Conservation (phyloP, 1,140 invertebrate genomes). For the Tigriopus japonicus region DNA sequence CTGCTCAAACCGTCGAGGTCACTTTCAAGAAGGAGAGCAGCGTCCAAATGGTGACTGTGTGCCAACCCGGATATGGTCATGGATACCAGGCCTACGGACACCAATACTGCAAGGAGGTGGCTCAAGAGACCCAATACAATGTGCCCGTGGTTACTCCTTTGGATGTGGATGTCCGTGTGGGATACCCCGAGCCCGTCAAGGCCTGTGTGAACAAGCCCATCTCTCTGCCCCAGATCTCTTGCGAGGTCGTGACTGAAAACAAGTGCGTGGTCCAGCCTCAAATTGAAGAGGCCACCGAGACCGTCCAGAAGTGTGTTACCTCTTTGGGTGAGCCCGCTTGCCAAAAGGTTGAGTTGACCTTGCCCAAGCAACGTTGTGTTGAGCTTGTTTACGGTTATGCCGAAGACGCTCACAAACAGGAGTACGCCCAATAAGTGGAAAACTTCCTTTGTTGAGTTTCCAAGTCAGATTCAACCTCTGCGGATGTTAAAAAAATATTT, state of each 20-base stretch:
- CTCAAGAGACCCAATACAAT: constrained; percentile 10
- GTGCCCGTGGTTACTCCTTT: constrained; percentile 2
- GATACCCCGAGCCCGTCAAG: constrained; percentile 11
- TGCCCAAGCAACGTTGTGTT: constrained; percentile 12
- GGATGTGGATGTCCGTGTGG: constrained; percentile 3
- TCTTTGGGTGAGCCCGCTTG: constrained; percentile 2
- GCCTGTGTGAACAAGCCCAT: constrained; percentile 8
- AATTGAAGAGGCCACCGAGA: constrained; percentile 4
- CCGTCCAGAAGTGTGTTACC: constrained; percentile 3
- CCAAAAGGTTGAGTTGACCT: constrained; percentile 4
- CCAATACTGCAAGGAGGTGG: constrained; percentile 12
- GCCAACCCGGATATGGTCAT: constrained; percentile 8
- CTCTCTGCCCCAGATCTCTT: not conserved
- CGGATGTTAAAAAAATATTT: too few relatives aligned
- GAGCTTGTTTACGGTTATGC: constrained; percentile 14
- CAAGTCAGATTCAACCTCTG: too few relatives aligned
- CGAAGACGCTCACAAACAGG: not conserved
- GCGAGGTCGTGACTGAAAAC: constrained; percentile 1
- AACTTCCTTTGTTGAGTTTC: too few relatives aligned
- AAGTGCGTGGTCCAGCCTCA: constrained; percentile 6
- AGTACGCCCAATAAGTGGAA: too few relatives aligned
- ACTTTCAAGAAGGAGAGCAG: not conserved
- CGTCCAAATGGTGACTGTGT: constrained; percentile 7
- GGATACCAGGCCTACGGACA: not conserved
- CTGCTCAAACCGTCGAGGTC: constrained; percentile 8